A percentile compares a stretch with the other conserved stretches of the same genome.
Evolutionary conservation across 2,113 vertebrate species (phyloP).

Genomic region (Hippocampus zosterae): DNA sequence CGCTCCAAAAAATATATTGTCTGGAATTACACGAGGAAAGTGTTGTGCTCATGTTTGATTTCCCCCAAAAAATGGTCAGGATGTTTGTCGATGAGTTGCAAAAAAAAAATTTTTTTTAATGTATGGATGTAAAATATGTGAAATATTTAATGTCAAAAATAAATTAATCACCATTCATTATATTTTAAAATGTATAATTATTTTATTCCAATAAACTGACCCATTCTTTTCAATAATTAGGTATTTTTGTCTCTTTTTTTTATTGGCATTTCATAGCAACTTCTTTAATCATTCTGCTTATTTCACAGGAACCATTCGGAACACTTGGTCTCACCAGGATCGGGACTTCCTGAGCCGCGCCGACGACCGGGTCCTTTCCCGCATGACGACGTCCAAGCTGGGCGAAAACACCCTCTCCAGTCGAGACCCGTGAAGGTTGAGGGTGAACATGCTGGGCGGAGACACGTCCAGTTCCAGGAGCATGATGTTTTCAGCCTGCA

Average conservation of each 20-base stretch:
- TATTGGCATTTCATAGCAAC: background rate
- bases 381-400: constrained; percentile 46
- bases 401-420: constrained; percentile 65
- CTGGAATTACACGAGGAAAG: background rate
- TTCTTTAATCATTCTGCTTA: background rate
- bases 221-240: too few relatives aligned
- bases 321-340: constrained; percentile 80
- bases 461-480: constrained; percentile 90
- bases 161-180: too few relatives aligned
- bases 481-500: constrained; percentile 92
- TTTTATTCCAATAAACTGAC: too few relatives aligned
- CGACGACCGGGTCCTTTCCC: constrained; percentile 72
- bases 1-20: background rate
- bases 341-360: constrained; percentile 84
- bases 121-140: background rate
- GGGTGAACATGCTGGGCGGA: constrained; percentile 74
- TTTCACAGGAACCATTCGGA: background rate
- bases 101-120: constrained; percentile 1
- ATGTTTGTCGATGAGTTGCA: background rate
- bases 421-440: constrained; percentile 77
- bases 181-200: too few relatives aligned
- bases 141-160: too few relatives aligned
- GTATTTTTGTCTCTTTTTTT: background rate
- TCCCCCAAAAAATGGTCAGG: background rate
- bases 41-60: background rate